A percentile compares a stretch with the other conserved stretches of the same genome.
Evolutionary conservation across 2,797 vertebrate genomes (phyloP).

Genomic region (Garrulus glandarius): DNA sequence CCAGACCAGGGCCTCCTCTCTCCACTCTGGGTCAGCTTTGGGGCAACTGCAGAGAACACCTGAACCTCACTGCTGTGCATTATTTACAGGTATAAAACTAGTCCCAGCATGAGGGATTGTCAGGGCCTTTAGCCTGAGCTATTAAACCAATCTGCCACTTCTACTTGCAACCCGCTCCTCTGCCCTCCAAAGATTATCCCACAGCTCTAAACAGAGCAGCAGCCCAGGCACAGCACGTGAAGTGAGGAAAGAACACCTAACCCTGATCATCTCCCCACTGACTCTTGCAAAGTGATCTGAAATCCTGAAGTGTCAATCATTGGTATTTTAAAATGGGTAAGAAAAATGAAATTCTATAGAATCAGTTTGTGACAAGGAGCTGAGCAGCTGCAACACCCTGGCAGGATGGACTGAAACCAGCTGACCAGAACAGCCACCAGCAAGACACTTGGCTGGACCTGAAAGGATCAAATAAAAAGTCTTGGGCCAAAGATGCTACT

Average conservation of each 20-base stretch:
- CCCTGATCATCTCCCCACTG: background rate
- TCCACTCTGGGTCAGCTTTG: background rate
- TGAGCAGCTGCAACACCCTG: background rate
- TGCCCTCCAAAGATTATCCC: background rate
- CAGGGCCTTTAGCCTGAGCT: background rate
- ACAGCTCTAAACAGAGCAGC: background rate
- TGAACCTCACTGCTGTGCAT: background rate
- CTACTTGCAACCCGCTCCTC: background rate
- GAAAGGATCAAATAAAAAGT: background rate
- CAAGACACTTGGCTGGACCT: background rate
- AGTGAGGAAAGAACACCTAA: background rate
- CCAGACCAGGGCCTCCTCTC: background rate
- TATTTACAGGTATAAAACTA: background rate
- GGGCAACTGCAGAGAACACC: background rate
- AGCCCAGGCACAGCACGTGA: accelerated
- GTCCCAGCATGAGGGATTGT: background rate
- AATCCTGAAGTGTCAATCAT: background rate
- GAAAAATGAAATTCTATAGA: background rate
- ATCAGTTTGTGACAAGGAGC: background rate
- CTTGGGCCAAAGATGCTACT: background rate
- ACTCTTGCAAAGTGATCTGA: background rate
- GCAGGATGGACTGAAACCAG: background rate
- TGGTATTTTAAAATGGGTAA: background rate
- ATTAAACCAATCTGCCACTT: background rate
- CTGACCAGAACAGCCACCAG: background rate